Evolutionary conservation across 2,797 vertebrate genomes (phyloP), one percentile per base, ranked within the genome.

Genomic region (Trachops cirrhosus): DNA sequence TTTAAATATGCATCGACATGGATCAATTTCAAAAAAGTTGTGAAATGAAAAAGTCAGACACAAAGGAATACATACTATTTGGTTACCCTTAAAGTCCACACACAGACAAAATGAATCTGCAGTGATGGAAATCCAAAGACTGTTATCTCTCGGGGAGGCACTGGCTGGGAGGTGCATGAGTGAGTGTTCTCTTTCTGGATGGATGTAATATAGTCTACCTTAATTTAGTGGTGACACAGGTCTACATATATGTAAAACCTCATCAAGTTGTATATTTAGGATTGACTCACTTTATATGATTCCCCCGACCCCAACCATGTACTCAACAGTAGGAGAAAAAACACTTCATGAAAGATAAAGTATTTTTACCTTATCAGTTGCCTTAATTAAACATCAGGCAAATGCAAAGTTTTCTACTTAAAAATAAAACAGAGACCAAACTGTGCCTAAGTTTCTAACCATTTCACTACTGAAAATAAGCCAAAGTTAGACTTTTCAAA

Each of bases 391-490:
- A 86, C 14, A 15, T 57, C 59, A 91, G 52, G 29, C 54, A 79
- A 93, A 86, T 41, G 14, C 5, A 93, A 93, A 86, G 4, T 52
- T 26, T 52, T 89, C 54, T 85, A 80, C 77, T 48, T 46, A 52
- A 95, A 94, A 84, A 54, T 26, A 96, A 71, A 59, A 73, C 44
- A 90, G 86, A 94, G 37, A 86, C 26, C 15, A 71, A 89, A 89
- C 12, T 68, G 9, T 83, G 68, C 68, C 77, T 91, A 64, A 11
- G 21, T 79, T 54, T 79, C 37, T 83, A 22, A 57, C 12, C 71
- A 29, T 80, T 83, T 84, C 74, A 83, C 54, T 86, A 71, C 44
- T 59, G 11, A 1, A 80, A 84, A 70, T 68, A 83, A 94, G 57
- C 41, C 18, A 88, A 87, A 52, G 59, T 44, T 50, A 91, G 68